A percentile compares a stretch with the other conserved stretches of the same genome.
Conservation (phyloP, 2,113 vertebrate species). For the Gymnobelideus leadbeateri region DNA sequence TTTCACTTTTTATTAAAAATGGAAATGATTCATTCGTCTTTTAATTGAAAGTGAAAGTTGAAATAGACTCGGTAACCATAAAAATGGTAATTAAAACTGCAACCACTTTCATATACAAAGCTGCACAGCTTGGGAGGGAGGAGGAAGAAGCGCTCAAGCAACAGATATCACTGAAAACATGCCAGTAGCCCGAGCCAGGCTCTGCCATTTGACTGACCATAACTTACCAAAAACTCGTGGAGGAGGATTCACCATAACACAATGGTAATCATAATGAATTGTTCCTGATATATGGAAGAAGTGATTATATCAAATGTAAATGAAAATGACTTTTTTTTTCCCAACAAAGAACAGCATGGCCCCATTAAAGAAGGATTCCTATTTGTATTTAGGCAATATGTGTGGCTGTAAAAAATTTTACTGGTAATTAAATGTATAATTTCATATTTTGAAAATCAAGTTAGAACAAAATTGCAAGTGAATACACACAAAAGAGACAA, state of each 20-base stretch:
- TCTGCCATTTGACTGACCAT: slow-evolving; percentile 37
- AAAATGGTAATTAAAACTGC: slow-evolving; percentile 61
- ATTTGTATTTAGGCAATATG: neutral
- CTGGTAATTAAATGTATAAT: slow-evolving; percentile 11
- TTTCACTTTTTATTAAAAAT: slow-evolving; percentile 69
- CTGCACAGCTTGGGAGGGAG: slow-evolving; percentile 50
- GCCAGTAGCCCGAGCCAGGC: neutral
- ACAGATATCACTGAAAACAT: slow-evolving; percentile 46
- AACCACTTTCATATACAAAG: slow-evolving; percentile 63
- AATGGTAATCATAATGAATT: slow-evolving; percentile 3
- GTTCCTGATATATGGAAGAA: neutral
- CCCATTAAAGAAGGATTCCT: neutral
- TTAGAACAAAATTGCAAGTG: neutral
- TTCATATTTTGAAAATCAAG: slow-evolving; percentile 4
- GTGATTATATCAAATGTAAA: slow-evolving; percentile 4
- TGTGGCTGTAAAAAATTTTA: neutral
- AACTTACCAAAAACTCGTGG: slow-evolving; percentile 7
- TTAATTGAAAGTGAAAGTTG: slow-evolving; percentile 69
- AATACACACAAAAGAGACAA: neutral
- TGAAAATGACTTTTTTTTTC: neutral
- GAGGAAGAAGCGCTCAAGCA: slow-evolving; percentile 15
- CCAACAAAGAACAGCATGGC: neutral
- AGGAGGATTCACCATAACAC: neutral
- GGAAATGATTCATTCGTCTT: slow-evolving; percentile 67
- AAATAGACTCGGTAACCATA: slow-evolving; percentile 56